Percentiles rank a stretch among this genome's conserved stretches.
phyloP scores from a whole-genome alignment of 2,888 invertebrate genomes.

The Oegoconia quadripuncta region DNA sequence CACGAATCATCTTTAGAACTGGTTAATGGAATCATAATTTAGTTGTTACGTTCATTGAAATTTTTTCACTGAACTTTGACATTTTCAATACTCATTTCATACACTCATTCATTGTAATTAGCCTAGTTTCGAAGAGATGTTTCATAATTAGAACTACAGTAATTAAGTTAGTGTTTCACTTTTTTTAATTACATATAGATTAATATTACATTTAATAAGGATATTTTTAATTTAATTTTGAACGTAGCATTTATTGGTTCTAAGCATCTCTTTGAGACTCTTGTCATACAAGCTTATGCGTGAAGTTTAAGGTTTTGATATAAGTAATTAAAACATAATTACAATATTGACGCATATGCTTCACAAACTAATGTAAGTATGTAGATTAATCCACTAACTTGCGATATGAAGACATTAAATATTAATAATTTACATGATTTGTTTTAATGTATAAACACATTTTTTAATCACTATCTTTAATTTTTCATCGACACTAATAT shows the following conservation, averaged over 20 bases:
- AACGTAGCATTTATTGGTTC: conserved; percentile 9
- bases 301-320: conserved; percentile 16
- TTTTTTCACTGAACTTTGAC: conserved; percentile 31
- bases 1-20: conserved; percentile 65
- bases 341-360: conserved; percentile 31
- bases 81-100: conserved; percentile 43
- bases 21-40: conserved; percentile 75
- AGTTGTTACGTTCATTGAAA: conserved; percentile 38
- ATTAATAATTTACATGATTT: conserved; percentile 40
- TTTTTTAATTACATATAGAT: conserved; percentile 13
- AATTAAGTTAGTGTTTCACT: conserved; percentile 5
- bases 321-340: conserved; percentile 10
- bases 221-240: conserved; percentile 8
- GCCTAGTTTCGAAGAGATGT: conserved; percentile 56
- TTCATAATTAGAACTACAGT: conserved; percentile 1
- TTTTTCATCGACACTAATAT: conserved; percentile 28
- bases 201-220: conserved; percentile 14
- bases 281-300: conserved; percentile 29
- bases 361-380: conserved; percentile 38
- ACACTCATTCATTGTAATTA: conserved; percentile 45
- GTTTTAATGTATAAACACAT: conserved; percentile 50
- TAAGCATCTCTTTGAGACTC: conserved; percentile 46
- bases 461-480: conserved; percentile 30
- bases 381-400: conserved; percentile 47
- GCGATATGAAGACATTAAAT: conserved; percentile 46